Base-by-base conservation (phyloP, 2,888 invertebrate species). In the Himalopsyche japonica region DNA sequence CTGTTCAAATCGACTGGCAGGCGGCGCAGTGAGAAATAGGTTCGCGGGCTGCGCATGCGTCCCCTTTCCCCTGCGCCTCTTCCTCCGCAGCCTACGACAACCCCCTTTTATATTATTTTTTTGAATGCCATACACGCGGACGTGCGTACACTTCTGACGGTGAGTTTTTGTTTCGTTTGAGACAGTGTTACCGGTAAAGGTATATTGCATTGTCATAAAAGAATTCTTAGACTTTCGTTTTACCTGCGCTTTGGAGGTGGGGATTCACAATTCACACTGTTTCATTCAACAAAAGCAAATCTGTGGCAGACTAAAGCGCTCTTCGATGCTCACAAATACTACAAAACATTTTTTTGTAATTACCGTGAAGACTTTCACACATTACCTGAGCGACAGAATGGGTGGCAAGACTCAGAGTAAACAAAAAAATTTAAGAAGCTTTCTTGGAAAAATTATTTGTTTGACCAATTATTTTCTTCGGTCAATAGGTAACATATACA, bases 31-130 rank as follows among this genome's bases (percentile, higher is more conserved):
- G 90, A 90, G 89, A 82, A 82, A 89, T 89, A 88, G 88, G 91
- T 92, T 70, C 70, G 92, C 92, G 82, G 89, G 88, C 88, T 88
- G 91, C 93, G 92, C 93, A 92, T 92, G 92, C 92, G 92, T 91
- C 90, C 88, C 92, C 91, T 91, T 89, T 91, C 90, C 91, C 91
- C 91, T 92, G 89, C 92, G 91, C 92, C 92, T 92, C 92, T 89
- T 91, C 91, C 90, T 90, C 43, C 88, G 89, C 91, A 34, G 7
- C 82, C 80, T 37, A 34, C 30, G 77, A 37, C 85, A 77, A 76
- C 82, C 85, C 83, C 83, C 85, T 80, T 64, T 48, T 70, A 30
- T 77, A 43, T 57, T 78, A 70, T 70, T 70, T 70, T 76, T 85
- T 82, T 82, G 85, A 84, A 86, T 81, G 80, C 84, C 82, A 84